Base-by-base conservation (phyloP, 2,888 invertebrate genomes). In the Noctua pronuba region DNA sequence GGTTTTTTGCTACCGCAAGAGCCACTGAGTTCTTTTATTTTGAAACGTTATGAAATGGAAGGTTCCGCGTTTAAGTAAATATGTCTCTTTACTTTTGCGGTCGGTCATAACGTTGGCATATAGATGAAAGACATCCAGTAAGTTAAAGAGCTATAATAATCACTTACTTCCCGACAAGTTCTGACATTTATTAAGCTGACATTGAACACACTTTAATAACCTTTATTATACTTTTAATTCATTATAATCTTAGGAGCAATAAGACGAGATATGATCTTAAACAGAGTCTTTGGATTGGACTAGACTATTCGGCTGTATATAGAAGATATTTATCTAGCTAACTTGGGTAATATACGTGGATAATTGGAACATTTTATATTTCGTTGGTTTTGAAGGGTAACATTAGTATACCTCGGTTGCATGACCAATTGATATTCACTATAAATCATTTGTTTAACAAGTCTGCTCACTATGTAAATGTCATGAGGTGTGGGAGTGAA, bases 21-120 rank as follows among this genome's bases (percentile, higher is more conserved):
- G 58, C 69, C 71, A 64, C 49, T 31, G 31, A 72, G 68, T 86
- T 82, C 41, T 66, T 87, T 85, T 68, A 44, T 80, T 75, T 82
- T 71, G 55, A 75, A 70, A 86, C 68, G 86, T 91, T 91, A 88
- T 80, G 86, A 90, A 91, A 91, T 83, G 21, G 44, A 88, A 77
- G 69, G 80, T 87, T 80, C 76, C 77, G 80, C 70, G 83, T 68
- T 87, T 83, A 85, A 80, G 82, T 83, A 88, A 90, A 82, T 82
- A 82, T 80, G 80, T 88, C 69, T 88, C 67, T 89, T 28, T 28
- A 28, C 16, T 58, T 89, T 90, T 89, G 89, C 83, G 85, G 88
- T 87, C 71, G 79, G 76, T 80, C 77, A 80, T 80, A 79, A 83
- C 80, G 71, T 74, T 83, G 85, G 71, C 79, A 86, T 88, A 89